Evolutionary conservation across 2,797 vertebrate species (phyloP).

Genomic region (Spheniscus humboldti): DNA sequence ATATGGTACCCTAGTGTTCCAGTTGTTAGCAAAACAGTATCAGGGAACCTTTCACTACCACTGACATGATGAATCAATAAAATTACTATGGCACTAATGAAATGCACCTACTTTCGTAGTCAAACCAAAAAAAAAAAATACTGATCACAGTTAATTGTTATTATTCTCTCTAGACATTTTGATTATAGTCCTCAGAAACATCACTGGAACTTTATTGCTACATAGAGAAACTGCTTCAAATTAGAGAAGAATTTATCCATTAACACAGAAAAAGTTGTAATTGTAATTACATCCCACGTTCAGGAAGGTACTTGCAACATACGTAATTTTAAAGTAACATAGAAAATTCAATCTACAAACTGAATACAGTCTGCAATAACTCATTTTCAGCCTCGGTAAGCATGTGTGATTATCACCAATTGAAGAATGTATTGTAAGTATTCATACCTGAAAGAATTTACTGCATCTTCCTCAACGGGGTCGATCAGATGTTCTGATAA

Average conservation of each 20-base stretch:
- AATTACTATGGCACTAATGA: not conserved
- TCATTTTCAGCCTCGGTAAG: not conserved
- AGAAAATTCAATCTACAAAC: not conserved
- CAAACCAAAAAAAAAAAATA: not conserved
- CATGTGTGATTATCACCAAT: not conserved
- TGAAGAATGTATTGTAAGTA: not conserved
- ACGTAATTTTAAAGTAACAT: not conserved
- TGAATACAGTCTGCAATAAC: not conserved
- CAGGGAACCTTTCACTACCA: not conserved
- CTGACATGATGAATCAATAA: not conserved
- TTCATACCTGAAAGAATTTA: not conserved
- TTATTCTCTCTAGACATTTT: not conserved
- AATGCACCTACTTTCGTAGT: not conserved
- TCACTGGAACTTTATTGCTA: not conserved
- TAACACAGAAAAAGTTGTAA: not conserved
- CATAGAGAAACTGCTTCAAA: not conserved
- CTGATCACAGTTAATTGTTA: not conserved
- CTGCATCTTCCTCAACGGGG: not conserved
- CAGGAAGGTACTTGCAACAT: not conserved
- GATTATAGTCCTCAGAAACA: not conserved
- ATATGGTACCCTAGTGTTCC: not conserved
- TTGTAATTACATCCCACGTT: not conserved
- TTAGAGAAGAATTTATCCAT: not conserved
- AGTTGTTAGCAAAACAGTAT: not conserved
- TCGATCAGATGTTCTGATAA: not conserved